Conservation (phyloP, 2,113 vertebrate genomes). For the Syngnathus typhle region DNA sequence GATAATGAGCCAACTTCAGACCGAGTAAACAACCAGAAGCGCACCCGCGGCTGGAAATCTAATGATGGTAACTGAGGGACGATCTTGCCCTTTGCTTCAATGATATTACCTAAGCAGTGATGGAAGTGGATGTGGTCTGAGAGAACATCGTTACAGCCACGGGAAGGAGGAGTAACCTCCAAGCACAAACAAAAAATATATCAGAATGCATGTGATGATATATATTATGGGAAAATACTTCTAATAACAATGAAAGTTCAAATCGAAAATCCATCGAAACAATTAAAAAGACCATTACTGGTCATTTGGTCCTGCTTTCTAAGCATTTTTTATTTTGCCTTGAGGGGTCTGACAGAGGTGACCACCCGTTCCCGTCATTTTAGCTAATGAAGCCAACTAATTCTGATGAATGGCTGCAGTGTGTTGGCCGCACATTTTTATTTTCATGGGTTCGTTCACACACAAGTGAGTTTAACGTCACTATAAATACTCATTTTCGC, state of each 20-base stretch:
- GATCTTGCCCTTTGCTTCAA: constrained; percentile 31
- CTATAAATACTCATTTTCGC: constrained; percentile 1
- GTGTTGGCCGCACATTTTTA: background rate
- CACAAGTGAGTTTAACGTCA: background rate
- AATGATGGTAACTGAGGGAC: constrained; percentile 35
- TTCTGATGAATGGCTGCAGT: constrained; percentile 1
- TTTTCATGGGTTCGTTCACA: constrained; percentile 1
- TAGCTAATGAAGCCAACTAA: constrained; percentile 3
- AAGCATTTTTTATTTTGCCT: background rate
- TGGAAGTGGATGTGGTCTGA: constrained; percentile 37
- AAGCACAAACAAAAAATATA: too few species aligned
- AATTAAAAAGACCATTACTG: background rate
- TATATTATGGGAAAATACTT: too few species aligned
- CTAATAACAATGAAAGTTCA: background rate
- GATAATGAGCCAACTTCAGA: background rate
- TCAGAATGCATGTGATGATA: background rate
- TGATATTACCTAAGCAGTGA: constrained; percentile 46
- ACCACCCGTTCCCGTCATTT: constrained; percentile 1
- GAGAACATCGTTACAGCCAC: background rate
- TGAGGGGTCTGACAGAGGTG: background rate
- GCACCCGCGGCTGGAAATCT: background rate
- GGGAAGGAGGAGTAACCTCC: background rate
- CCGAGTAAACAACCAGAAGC: background rate
- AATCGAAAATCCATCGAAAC: background rate
- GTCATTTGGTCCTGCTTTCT: background rate